Conservation (phyloP, 2,888 invertebrate species). For the Lutraria lutraria region DNA sequence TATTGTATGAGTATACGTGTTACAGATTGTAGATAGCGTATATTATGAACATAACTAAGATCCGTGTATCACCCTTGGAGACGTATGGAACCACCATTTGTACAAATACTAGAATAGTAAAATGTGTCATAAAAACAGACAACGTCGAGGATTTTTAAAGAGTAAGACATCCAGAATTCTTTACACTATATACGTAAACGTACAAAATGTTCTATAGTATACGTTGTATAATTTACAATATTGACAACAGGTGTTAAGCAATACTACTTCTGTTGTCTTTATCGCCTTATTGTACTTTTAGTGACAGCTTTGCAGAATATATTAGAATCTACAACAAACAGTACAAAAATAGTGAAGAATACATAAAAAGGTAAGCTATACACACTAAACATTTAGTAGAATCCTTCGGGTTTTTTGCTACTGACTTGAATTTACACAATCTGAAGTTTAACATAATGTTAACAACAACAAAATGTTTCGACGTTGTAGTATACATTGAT, state of each 20-base stretch:
- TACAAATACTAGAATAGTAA: not conserved
- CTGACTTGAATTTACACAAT: not conserved
- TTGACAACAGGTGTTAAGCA: not conserved
- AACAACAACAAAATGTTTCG: not conserved
- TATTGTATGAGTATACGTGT: too few species aligned
- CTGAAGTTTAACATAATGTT: not conserved
- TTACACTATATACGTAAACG: not conserved
- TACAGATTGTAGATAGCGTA: too few species aligned
- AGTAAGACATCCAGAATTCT: not conserved
- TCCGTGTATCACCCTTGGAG: too few species aligned
- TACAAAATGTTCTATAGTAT: not conserved
- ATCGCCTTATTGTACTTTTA: not conserved
- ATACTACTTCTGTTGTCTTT: not conserved
- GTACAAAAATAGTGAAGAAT: conserved; percentile 25
- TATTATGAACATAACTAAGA: too few species aligned
- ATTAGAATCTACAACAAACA: conserved; percentile 24
- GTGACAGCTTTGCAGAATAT: conserved; percentile 32
- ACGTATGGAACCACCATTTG: too few species aligned
- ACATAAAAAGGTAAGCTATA: conserved; percentile 22
- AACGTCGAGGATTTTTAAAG: not conserved
- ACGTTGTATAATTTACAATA: not conserved
- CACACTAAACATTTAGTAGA: not conserved
- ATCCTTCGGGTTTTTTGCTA: not conserved
- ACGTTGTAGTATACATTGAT: not conserved
- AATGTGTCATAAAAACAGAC: not conserved